Percentiles rank a stretch among this genome's conserved stretches.
These are phyloP conservation scores for Brassicogethes aeneus DNA, from an alignment of 2,888 invertebrate species.

Conservation along the genomic window DNA sequence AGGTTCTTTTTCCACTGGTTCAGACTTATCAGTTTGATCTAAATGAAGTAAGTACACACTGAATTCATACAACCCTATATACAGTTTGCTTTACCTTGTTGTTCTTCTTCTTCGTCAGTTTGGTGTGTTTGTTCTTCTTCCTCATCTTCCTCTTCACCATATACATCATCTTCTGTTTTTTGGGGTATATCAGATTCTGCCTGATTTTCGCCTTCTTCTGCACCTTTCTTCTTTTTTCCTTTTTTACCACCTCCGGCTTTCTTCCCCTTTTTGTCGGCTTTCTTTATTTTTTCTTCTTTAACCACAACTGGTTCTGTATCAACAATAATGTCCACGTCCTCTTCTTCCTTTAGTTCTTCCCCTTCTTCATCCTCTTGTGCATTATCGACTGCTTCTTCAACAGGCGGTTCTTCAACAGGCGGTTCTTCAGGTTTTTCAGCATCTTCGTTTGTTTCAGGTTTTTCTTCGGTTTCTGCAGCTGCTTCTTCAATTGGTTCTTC, in stretches of 20 bases:
- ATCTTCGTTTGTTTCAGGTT: background rate
- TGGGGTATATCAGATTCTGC: background rate
- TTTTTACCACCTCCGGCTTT: slow-evolving; percentile 7
- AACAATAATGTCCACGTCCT: background rate
- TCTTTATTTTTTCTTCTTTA: background rate
- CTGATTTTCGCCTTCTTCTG: slow-evolving; percentile 30
- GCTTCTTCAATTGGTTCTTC: slow-evolving; percentile 39
- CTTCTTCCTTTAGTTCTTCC: slow-evolving; percentile 4
- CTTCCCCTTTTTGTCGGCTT: slow-evolving; percentile 9
- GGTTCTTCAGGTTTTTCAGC: slow-evolving; percentile 2
- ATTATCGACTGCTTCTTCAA: slow-evolving; percentile 13
- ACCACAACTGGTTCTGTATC: slow-evolving; percentile 1
- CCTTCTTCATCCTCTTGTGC: slow-evolving; percentile 37
- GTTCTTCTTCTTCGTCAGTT: background rate
- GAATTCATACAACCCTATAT: background rate
- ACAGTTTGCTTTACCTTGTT: background rate
- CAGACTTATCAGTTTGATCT: too few relatives aligned
- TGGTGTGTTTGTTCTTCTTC: background rate
- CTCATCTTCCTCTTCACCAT: background rate
- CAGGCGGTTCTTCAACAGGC: slow-evolving; percentile 3
- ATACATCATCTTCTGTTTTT: background rate
- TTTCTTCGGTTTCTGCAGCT: slow-evolving; percentile 28
- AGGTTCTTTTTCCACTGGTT: background rate
- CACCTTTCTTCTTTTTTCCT: slow-evolving; percentile 14
- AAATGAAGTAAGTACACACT: too few relatives aligned